phyloP scores from a whole-genome alignment of 2,797 vertebrate species.

The Syngnathus acus region DNA sequence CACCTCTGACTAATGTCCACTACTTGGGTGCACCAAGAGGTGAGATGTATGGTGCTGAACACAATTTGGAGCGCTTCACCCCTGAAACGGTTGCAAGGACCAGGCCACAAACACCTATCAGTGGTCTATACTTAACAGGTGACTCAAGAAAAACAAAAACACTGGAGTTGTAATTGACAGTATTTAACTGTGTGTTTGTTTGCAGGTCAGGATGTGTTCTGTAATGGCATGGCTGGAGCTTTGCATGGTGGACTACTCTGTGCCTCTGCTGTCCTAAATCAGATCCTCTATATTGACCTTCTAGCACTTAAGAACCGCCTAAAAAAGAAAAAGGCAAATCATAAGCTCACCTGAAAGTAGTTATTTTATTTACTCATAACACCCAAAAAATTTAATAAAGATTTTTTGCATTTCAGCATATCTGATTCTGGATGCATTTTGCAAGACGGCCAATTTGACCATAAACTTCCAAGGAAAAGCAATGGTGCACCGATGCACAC shows the following conservation, averaged over 20 bases:
- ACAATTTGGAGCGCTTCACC: slow-evolving; percentile 68
- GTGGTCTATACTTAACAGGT: slow-evolving; percentile 78
- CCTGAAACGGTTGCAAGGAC: slow-evolving; percentile 60
- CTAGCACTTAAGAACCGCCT: slow-evolving; percentile 65
- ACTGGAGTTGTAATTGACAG: neutral
- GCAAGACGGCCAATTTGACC: no score
- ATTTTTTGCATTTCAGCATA: no score
- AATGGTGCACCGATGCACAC: no score
- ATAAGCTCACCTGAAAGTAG: slow-evolving; percentile 4
- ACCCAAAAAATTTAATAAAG: no score
- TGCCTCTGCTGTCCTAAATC: slow-evolving; percentile 67
- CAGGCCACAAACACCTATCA: slow-evolving; percentile 64
- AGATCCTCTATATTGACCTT: slow-evolving; percentile 73
- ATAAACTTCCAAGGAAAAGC: no score
- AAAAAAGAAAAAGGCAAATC: slow-evolving; percentile 41
- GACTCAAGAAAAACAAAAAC: neutral
- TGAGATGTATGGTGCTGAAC: slow-evolving; percentile 74
- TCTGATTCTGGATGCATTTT: no score
- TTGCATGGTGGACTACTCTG: slow-evolving; percentile 73
- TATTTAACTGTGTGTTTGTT: slow-evolving; percentile 1
- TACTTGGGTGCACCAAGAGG: slow-evolving; percentile 71
- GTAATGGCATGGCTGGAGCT: slow-evolving; percentile 73
- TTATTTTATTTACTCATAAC: neutral
- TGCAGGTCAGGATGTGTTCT: slow-evolving; percentile 73
- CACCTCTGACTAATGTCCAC: slow-evolving; percentile 72